These are phyloP conservation scores for Aromia moschata DNA, from an alignment of 2,888 invertebrate genomes.

Conservation along the genomic window DNA sequence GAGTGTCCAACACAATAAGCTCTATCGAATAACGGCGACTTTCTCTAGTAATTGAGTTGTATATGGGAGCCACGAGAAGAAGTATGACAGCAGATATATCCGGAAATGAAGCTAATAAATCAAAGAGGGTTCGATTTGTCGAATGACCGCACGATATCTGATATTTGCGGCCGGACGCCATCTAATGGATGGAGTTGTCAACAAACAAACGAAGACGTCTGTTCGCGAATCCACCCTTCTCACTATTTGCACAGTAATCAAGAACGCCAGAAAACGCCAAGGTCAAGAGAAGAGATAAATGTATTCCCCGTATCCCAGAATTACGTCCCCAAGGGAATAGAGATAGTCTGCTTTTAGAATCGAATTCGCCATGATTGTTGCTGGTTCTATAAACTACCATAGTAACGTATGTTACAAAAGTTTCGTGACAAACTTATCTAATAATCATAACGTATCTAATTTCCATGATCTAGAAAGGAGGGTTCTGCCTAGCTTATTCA, in stretches of 20 bases:
- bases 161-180: conserved; percentile 61
- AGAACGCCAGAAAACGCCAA: conserved; percentile 11
- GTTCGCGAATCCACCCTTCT: conserved; percentile 34
- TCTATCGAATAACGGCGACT: conserved; percentile 35
- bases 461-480: too few species aligned
- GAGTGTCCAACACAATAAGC: conserved; percentile 28
- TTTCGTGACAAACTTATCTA: too few species aligned
- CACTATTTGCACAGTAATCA: conserved; percentile 44
- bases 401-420: too few species aligned
- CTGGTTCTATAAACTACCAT: not conserved
- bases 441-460: too few species aligned
- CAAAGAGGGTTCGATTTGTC: conserved; percentile 63
- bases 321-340: not conserved
- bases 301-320: not conserved
- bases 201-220: conserved; percentile 52
- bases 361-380: not conserved
- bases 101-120: conserved; percentile 63
- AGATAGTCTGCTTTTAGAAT: not conserved
- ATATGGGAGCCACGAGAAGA: conserved; percentile 46
- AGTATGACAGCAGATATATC: conserved; percentile 53
- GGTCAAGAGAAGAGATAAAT: conserved; percentile 9
- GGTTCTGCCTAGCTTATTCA: too few species aligned
- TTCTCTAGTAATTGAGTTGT: conserved; percentile 51
- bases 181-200: conserved; percentile 61
- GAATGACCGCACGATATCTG: conserved; percentile 61